Conservation (phyloP, 2,113 vertebrate genomes). For the Muscicapa adusta region DNA sequence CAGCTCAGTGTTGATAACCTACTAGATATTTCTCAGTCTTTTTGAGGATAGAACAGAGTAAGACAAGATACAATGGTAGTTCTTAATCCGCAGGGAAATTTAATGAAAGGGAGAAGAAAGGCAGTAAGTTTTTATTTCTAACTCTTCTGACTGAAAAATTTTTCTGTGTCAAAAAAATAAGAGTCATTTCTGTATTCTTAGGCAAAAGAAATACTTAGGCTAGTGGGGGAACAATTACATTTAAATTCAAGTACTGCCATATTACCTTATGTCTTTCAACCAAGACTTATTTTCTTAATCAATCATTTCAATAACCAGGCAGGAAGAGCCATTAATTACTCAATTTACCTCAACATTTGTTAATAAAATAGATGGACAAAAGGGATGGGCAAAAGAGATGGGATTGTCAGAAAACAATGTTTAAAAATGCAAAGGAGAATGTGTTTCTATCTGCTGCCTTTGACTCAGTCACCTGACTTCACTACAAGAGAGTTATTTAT, state of each 20-base stretch:
- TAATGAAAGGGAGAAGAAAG: not conserved
- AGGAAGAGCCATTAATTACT: constrained; percentile 19
- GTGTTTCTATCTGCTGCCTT: not conserved
- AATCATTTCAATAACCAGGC: constrained; percentile 3
- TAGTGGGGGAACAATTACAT: not conserved
- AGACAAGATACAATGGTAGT: not conserved
- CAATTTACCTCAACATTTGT: constrained; percentile 40
- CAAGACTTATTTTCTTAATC: constrained; percentile 32
- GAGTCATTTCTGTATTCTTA: not conserved
- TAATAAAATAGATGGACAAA: not conserved
- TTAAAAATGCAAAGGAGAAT: not conserved
- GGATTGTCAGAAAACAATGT: not conserved
- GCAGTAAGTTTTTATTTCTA: not conserved
- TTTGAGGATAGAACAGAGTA: constrained; percentile 6
- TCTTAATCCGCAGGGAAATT: not conserved
- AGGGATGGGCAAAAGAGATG: not conserved
- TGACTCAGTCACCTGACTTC: not conserved
- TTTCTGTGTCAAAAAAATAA: not conserved
- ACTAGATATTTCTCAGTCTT: constrained; percentile 43
- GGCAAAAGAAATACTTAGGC: not conserved
- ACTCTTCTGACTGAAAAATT: not conserved
- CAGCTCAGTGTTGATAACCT: not conserved
- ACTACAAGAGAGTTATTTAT: not conserved
- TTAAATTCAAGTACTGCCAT: constrained; percentile 1
- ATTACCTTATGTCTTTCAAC: constrained; percentile 19